Evolutionary conservation across 2,888 invertebrate species (phyloP), one percentile per base, ranked within the genome.

Genomic region (Drosophila austrosaltans): DNA sequence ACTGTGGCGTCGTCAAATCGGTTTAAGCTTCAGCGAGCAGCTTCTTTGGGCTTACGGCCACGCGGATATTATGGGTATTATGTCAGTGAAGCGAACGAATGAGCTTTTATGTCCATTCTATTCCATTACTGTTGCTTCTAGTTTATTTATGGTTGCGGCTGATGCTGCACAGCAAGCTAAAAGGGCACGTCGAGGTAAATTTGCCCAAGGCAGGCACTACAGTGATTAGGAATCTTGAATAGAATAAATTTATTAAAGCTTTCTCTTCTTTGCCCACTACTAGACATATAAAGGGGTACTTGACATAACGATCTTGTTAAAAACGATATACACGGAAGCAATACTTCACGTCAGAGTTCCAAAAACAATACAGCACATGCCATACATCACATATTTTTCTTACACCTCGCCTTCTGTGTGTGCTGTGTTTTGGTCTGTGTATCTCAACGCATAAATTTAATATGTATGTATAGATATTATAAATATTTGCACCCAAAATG

Each of bases 71-170:
- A 69, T 77, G 77, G 70, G 66, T 72, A 60, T 69, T 56, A 69
- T 77, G 77, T 73, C 63, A 53, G 77, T 70, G 66, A 16, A 16
- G 42, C 42, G 42, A 16, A 42, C 16, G 16, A 42, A 16, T 6
- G 60, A 64, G 69, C 69, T 81, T 72, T 81, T 79, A 72, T 77
- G 66, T 72, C 58, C 67, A 28, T 12, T 44, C 30, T 25, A 42
- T 40, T 40, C 40, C n/a, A 40, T 72, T 75, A 69, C 66, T 78
- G 75, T 68, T 57, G 68, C 54, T 70, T 72, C 70, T 83, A 69
- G 61, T 69, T 83, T 83, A 86, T 83, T 83, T 83, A 86, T 83
- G 79, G 36, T 36, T 8, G 2, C 8, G 36, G 36, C 36, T 30
- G 30, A 30, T 30, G 30, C 30, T 30, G 30, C 30, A 30, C 30